Percentiles rank a stretch among this genome's conserved stretches.
Conservation (phyloP, 2,888 invertebrate genomes). For the Zele albiditarsus region DNA sequence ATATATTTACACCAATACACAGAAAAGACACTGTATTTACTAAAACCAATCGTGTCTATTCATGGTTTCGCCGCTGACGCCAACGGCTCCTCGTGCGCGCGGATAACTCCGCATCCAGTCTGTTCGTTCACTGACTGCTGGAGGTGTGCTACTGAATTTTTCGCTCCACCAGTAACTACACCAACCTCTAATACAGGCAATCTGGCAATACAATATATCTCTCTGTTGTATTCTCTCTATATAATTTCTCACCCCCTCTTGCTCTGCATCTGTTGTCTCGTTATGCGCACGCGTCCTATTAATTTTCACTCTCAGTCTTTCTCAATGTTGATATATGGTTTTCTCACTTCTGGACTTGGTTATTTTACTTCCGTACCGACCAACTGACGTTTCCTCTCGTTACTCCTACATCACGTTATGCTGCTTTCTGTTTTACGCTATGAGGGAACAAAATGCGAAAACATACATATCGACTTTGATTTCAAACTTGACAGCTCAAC, state of each 20-base stretch:
- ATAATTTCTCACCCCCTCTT: conserved; percentile 11
- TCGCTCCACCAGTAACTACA: not conserved
- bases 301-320: not conserved
- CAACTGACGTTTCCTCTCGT: conserved; percentile 15
- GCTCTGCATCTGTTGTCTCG: not conserved
- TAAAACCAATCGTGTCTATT: conserved; percentile 40
- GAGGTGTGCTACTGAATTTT: conserved; percentile 19
- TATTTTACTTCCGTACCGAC: conserved; percentile 14
- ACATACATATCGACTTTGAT: conserved; percentile 23
- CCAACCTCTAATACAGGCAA: not conserved
- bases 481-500: not conserved
- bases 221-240: conserved; percentile 6
- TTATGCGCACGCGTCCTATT: conserved; percentile 25
- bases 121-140: conserved; percentile 34
- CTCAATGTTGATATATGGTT: not conserved
- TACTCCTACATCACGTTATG: conserved; percentile 5
- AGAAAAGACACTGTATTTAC: conserved; percentile 30
- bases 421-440: conserved; percentile 40
- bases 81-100: conserved; percentile 20
- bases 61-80: conserved; percentile 32
- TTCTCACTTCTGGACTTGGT: not conserved
- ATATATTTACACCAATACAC: conserved; percentile 7
- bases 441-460: conserved; percentile 26
- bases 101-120: conserved; percentile 17
- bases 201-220: not conserved